A percentile compares a stretch with the other conserved stretches of the same genome.
These are phyloP conservation scores for Quadroppia sp. DNA, from an alignment of 2,888 invertebrate genomes.

Conservation along the genomic window DNA sequence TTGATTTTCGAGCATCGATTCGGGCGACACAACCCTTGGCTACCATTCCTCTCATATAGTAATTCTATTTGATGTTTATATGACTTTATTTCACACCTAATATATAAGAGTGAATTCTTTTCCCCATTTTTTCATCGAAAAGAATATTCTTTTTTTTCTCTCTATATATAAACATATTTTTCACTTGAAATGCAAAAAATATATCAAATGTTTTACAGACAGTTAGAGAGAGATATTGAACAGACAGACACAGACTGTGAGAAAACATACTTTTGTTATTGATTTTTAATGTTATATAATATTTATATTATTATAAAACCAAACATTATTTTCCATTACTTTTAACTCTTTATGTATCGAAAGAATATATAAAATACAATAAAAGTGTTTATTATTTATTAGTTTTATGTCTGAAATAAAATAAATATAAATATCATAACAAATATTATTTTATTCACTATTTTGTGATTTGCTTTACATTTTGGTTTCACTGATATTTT, in stretches of 20 bases:
- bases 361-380: neutral
- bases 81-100: too few relatives aligned
- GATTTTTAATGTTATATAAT: neutral
- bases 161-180: neutral
- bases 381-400: neutral
- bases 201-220: neutral
- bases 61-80: too few relatives aligned
- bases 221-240: neutral
- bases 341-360: neutral
- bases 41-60: too few relatives aligned
- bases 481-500: too few relatives aligned
- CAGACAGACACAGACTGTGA: neutral
- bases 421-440: too few relatives aligned
- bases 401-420: neutral
- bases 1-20: too few relatives aligned
- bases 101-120: too few relatives aligned
- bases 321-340: neutral
- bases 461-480: too few relatives aligned
- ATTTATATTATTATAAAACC: neutral
- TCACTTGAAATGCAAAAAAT: neutral
- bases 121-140: too few relatives aligned
- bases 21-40: too few relatives aligned
- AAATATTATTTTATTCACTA: too few relatives aligned
- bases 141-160: too few relatives aligned
- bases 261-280: neutral